Percentiles rank a stretch among this genome's conserved stretches.
Conservation (phyloP, 2,797 vertebrate genomes). For the Clarias fuscus region DNA sequence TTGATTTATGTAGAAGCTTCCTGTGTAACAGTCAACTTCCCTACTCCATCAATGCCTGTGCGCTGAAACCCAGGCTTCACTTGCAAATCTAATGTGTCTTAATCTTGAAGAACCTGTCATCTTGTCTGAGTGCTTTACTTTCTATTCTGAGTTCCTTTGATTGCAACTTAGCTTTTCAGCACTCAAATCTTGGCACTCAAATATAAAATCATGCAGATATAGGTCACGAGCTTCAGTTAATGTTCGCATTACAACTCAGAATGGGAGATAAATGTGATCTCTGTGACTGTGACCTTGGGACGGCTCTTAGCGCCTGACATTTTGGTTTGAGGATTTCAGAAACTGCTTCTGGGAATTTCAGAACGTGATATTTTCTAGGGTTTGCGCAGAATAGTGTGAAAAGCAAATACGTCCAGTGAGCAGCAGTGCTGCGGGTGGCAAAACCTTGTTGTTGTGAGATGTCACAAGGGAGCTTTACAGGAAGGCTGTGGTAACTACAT, state of each 20-base stretch:
- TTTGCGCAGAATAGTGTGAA: neutral
- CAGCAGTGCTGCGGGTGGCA: neutral
- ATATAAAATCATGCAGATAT: neutral
- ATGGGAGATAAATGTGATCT: neutral
- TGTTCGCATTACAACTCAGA: neutral
- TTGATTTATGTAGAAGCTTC: constrained; percentile 1
- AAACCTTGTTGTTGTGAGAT: neutral
- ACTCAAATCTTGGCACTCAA: neutral
- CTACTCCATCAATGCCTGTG: neutral
- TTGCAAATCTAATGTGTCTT: neutral
- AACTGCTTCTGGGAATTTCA: constrained; percentile 7
- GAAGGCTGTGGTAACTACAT: neutral
- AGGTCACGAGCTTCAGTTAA: neutral
- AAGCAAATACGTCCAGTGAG: neutral
- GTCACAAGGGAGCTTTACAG: neutral
- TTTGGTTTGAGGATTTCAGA: neutral
- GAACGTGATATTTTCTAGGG: neutral
- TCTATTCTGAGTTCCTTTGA: neutral
- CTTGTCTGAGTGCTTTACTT: neutral
- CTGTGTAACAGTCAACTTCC: neutral
- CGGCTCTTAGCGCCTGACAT: neutral
- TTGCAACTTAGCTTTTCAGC: neutral
- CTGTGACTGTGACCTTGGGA: neutral
- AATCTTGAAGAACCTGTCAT: neutral
- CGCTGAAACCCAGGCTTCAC: neutral